Base-by-base conservation (phyloP, 2,797 vertebrate species). In the Chrosomus eos region DNA sequence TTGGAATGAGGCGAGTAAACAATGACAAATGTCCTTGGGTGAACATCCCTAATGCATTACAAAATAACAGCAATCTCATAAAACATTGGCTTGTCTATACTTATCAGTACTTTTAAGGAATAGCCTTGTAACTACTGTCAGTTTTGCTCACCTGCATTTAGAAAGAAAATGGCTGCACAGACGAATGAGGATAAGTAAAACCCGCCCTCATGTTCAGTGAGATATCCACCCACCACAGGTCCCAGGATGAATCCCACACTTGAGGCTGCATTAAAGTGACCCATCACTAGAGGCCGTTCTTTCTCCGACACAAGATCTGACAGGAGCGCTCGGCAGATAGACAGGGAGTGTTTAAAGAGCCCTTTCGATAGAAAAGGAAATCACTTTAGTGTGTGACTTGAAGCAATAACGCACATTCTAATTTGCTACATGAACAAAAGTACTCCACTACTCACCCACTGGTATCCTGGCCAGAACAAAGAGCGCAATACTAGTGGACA, bases 341-440 rank as follows among this genome's bases (percentile, higher is more conserved):
- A 98, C 80, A 98, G 95, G 0, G 98, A 98, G 92, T 99, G 98
- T 87, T 99, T 99, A 93, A 99, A 99, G 88, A 99, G 93, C 85
- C 98, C 98, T 99, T 93, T 76, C 88, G 87, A 75, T n/a, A 85
- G 62, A 43, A 82, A 85, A 70, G 1, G 5, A 10, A 71, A 33
- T 33, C 1, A 31, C 64, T 45, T 76, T 66, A 43, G 28, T 23
- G n/a, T 66, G 48, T 40, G 28, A 33, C 9, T 55, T 31, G 43
- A 64, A 74, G 10, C n/a, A 38, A n/a, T 72, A 31, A 28, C 31
- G 31, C 33, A 33, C 11, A 4, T 10, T n/a, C 19, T 66, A 23
- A 67, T 28, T 33, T 64, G 55, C 28, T 19, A 55, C 31, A 58
- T 68, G 31, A 74, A 55, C 43, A 18, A 13, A 36, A 28, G 16